phyloP scores from a whole-genome alignment of 2,888 invertebrate genomes.

The Anarsia innoxiella region DNA sequence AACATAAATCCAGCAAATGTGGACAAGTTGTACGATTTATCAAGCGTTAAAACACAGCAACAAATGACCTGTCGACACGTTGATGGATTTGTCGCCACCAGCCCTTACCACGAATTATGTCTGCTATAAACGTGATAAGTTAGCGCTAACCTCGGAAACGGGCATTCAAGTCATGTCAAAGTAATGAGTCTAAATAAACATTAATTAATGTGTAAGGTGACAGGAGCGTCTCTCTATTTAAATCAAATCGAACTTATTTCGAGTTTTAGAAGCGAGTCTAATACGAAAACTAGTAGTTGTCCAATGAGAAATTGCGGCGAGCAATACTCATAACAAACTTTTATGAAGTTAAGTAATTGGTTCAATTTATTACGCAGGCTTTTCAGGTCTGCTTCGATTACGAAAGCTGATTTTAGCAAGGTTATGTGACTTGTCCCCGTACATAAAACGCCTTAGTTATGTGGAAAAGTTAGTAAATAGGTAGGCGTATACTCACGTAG shows the following conservation, averaged over 20 bases:
- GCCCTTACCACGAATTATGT: slow-evolving; percentile 53
- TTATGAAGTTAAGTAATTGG: slow-evolving; percentile 26
- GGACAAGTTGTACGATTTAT: slow-evolving; percentile 66
- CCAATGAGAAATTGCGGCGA: slow-evolving; percentile 6
- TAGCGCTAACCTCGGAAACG: slow-evolving; percentile 20
- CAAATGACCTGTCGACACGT: slow-evolving; percentile 69
- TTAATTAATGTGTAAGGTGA: neutral
- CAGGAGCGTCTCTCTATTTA: neutral
- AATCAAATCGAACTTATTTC: too few relatives aligned
- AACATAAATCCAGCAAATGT: slow-evolving; percentile 65
- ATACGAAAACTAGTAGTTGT: slow-evolving; percentile 3
- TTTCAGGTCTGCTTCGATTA: slow-evolving; percentile 13
- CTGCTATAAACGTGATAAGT: slow-evolving; percentile 44
- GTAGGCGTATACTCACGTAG: too few relatives aligned
- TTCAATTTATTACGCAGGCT: slow-evolving; percentile 12
- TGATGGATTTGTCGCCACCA: slow-evolving; percentile 71
- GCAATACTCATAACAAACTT: slow-evolving; percentile 16
- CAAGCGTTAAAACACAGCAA: slow-evolving; percentile 70
- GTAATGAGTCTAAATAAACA: slow-evolving; percentile 2
- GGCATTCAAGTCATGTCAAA: neutral
- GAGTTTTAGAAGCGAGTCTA: slow-evolving; percentile 22
- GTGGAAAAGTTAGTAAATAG: slow-evolving; percentile 7
- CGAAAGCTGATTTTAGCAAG: slow-evolving; percentile 8
- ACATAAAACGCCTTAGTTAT: slow-evolving; percentile 14
- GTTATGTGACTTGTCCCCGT: slow-evolving; percentile 8